Evolutionary conservation across 2,113 vertebrate species (phyloP).

Genomic region (Cyanoramphus novaezelandiae): DNA sequence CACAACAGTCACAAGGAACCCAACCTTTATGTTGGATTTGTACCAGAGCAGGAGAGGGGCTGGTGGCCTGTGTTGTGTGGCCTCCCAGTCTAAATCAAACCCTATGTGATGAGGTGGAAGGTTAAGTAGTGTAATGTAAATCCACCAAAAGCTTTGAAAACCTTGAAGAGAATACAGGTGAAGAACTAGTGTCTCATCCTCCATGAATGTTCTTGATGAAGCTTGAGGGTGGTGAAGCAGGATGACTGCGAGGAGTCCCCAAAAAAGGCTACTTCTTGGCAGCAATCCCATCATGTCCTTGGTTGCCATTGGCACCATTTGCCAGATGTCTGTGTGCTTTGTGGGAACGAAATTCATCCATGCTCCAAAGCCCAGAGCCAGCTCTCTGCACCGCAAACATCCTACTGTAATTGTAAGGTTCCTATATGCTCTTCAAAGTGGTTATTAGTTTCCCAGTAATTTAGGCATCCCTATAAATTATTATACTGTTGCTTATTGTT

Average conservation of each 20-base stretch:
- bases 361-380: not conserved
- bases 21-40: not conserved
- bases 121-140: not conserved
- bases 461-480: conserved; percentile 12
- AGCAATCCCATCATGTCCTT: not conserved
- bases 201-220: not conserved
- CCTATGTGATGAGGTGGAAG: not conserved
- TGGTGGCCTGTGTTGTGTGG: not conserved
- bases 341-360: not conserved
- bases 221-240: not conserved
- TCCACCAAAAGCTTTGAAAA: not conserved
- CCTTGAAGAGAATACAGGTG: fast-evolving
- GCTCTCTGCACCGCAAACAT: not conserved
- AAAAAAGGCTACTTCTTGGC: not conserved
- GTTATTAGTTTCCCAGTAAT: conserved; percentile 6
- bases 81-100: not conserved
- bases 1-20: not conserved
- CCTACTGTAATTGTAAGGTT: not conserved
- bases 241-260: not conserved
- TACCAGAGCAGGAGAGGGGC: not conserved
- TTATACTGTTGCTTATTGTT: conserved; percentile 5
- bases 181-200: not conserved
- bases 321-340: not conserved
- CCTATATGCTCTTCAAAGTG: not conserved
- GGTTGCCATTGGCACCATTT: not conserved